Evolutionary conservation across 1,140 invertebrate species (phyloP), one percentile per base, ranked within the genome.

Genomic region (Hydropsyche tenuis): DNA sequence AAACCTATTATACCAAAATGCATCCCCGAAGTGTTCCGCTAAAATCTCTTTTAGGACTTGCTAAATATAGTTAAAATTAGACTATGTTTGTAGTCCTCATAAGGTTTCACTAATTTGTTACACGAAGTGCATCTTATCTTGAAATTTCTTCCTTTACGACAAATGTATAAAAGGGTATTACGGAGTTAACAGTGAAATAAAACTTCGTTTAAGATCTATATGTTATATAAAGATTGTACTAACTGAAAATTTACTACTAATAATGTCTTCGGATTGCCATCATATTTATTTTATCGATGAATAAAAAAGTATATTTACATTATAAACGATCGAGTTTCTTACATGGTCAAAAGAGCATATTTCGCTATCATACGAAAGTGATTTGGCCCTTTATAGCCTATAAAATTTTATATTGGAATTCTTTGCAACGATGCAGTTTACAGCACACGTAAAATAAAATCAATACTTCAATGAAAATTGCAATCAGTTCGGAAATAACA

Each of bases 71-170:
- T 70, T 65, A 42, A 68, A 72, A 65, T 71, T 71, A 73, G 42
- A n/a, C 53, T 25, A 56, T 20, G 37, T 74, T 53, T 65, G 46
- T 65, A 9, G 43, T 70, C 45, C 70, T 73, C 74, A 12, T 23
- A 69, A 73, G 70, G 63, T 63, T 69, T 71, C 46, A 18, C 74
- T 75, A 72, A 75, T 75, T 75, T 73, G 74, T 75, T 20, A 27
- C 62, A 30, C 56, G 20, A 63, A 72, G 51, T 25, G 60, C 48
- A 60, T 25, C 62, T 73, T 53, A 66, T 73, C 62, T 65, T 27
- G 23, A 73, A 73, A n/a, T 69, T 60, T 45, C 42, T 37, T 51
- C 12, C 22, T 69, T 20, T 69, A 46, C 43, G 43, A 11, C 48
- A 37, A 37, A 37, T 9, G 9, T 48, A 48, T 48, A 14, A n/a